A percentile compares a stretch with the other conserved stretches of the same genome.
Conservation (phyloP, 2,797 vertebrate genomes). For the Scolopax rusticola region DNA sequence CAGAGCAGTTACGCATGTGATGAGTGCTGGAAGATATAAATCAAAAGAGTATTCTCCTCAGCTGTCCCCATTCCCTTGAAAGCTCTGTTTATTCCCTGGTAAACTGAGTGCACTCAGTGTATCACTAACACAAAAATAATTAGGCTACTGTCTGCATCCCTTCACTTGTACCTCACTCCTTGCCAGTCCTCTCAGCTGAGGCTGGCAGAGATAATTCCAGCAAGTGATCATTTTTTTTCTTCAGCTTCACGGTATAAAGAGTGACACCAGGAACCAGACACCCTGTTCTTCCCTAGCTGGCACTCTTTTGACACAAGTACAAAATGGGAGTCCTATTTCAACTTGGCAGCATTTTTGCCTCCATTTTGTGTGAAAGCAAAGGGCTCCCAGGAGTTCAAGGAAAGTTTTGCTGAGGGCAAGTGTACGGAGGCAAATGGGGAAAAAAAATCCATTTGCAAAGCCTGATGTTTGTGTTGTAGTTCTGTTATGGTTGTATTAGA, state of each 20-base stretch:
- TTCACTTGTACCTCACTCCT: neutral
- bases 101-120: slow-evolving; percentile 41
- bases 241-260: slow-evolving; percentile 5
- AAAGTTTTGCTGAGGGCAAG: neutral
- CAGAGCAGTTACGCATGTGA: neutral
- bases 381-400: neutral
- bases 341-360: neutral
- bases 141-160: slow-evolving; percentile 12
- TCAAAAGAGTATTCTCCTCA: slow-evolving; percentile 44
- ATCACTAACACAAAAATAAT: slow-evolving; percentile 17
- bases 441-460: slow-evolving; percentile 13
- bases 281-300: neutral
- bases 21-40: neutral
- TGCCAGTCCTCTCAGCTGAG: slow-evolving; percentile 55
- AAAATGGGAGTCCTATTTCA: slow-evolving; percentile 6
- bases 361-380: slow-evolving; percentile 4
- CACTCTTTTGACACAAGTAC: neutral
- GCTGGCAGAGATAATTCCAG: slow-evolving; percentile 40
- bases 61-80: slow-evolving; percentile 21
- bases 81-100: slow-evolving; percentile 48
- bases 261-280: slow-evolving; percentile 30
- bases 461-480: neutral
- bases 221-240: neutral
- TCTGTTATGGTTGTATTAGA: neutral
- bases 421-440: neutral